These are phyloP conservation scores for Chesias legatella DNA, from an alignment of 2,888 invertebrate genomes.

Conservation along the genomic window DNA sequence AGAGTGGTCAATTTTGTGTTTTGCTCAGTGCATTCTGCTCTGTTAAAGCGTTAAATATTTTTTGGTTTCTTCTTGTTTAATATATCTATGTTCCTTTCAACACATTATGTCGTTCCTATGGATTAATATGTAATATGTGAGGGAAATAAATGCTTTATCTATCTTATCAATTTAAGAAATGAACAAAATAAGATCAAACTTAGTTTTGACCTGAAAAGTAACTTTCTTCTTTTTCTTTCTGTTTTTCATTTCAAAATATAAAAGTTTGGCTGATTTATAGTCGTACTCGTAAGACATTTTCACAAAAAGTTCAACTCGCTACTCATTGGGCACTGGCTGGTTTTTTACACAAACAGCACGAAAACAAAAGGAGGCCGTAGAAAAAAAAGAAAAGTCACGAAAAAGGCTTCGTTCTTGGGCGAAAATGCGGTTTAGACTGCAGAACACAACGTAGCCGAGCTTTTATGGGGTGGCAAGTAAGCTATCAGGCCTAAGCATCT, in stretches of 20 bases:
- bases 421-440: constrained; percentile 55
- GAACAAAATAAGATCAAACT: constrained; percentile 6
- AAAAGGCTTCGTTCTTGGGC: constrained; percentile 44
- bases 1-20: no score
- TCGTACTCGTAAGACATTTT: constrained; percentile 64
- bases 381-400: constrained; percentile 29
- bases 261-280: constrained; percentile 52
- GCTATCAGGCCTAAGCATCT: constrained; percentile 67
- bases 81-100: no score
- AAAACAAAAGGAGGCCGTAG: constrained; percentile 37
- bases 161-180: no score
- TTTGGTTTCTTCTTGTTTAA: no score
- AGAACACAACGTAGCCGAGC: constrained; percentile 43
- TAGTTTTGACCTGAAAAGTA: constrained; percentile 58
- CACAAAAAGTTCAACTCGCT: constrained; percentile 34
- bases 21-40: no score
- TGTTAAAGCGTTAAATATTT: no score
- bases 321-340: constrained; percentile 24
- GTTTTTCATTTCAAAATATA: constrained; percentile 64
- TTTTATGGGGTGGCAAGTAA: constrained; percentile 44
- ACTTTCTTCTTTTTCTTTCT: constrained; percentile 63
- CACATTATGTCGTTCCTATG: no score
- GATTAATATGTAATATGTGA: no score
- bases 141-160: no score
- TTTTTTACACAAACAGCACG: constrained; percentile 36